A percentile compares a stretch with the other conserved stretches of the same genome.
These are phyloP conservation scores for Thamnophis elegans DNA, from an alignment of 2,797 vertebrate genomes.

Conservation along the genomic window DNA sequence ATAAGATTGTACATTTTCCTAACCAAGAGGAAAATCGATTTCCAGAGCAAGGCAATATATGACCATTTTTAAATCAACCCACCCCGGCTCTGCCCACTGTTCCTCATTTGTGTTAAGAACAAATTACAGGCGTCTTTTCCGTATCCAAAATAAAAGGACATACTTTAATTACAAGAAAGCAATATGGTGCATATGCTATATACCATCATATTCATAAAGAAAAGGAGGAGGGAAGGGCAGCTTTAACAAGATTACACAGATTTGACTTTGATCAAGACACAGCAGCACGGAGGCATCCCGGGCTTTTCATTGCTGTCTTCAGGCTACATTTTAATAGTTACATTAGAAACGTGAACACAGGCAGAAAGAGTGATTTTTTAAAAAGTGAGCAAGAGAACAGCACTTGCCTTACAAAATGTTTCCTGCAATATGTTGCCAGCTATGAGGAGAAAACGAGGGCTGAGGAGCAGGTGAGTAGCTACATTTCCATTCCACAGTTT, in stretches of 20 bases:
- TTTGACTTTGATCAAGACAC: conserved; percentile 97
- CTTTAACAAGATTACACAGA: conserved; percentile 93
- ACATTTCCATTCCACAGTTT: conserved; percentile 76
- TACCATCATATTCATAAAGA: conserved; percentile 77
- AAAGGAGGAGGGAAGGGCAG: conserved; percentile 68
- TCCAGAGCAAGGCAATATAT: conserved; percentile 64
- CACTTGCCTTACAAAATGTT: conserved; percentile 62
- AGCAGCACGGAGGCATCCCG: conserved; percentile 80
- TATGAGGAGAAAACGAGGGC: conserved; percentile 63
- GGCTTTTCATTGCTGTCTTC: conserved; percentile 94
- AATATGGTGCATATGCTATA: conserved; percentile 72
- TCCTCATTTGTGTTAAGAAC: conserved; percentile 67
- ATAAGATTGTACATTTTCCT: conserved; percentile 35
- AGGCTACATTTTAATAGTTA: conserved; percentile 93
- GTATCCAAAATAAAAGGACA: conserved; percentile 70
- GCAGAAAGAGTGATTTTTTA: conserved; percentile 69
- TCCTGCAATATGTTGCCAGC: conserved; percentile 69
- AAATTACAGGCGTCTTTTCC: conserved; percentile 63
- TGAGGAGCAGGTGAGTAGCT: conserved; percentile 72
- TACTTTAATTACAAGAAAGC: conserved; percentile 83
- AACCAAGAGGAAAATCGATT: conserved; percentile 52
- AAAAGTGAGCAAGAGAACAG: conserved; percentile 48
- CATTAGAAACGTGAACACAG: conserved; percentile 82
- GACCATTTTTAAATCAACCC: conserved; percentile 66
- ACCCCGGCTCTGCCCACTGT: conserved; percentile 44